Percentiles rank a stretch among this genome's conserved stretches.
Evolutionary conservation across 1,140 invertebrate species (phyloP).

Genomic region (Geopemphigus sp.): DNA sequence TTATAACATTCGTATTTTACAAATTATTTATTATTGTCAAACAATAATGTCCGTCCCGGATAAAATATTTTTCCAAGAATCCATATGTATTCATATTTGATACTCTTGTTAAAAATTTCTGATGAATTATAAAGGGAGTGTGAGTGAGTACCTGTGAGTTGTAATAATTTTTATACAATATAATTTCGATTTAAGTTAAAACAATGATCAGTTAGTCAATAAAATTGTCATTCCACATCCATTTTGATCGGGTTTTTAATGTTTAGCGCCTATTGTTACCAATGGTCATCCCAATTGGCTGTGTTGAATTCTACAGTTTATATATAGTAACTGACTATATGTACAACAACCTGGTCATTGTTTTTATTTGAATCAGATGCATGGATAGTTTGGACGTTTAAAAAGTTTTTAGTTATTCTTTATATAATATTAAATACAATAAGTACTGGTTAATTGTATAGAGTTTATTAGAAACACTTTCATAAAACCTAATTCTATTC

Average conservation of each 20-base stretch:
- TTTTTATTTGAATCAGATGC: too few relatives aligned
- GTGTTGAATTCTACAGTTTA: too few relatives aligned
- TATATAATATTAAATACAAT: background rate
- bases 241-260: too few relatives aligned
- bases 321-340: too few relatives aligned
- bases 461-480: background rate
- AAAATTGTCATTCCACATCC: too few relatives aligned
- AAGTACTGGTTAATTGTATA: slow-evolving; percentile 4
- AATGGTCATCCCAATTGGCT: too few relatives aligned
- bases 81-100: background rate
- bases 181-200: background rate
- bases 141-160: background rate
- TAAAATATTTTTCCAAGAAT: slow-evolving; percentile 37
- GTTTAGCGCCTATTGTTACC: too few relatives aligned
- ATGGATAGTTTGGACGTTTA: background rate
- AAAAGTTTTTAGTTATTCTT: background rate
- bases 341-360: too few relatives aligned
- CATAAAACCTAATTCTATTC: background rate
- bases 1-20: slow-evolving; percentile 22
- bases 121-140: background rate
- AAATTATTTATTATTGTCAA: slow-evolving; percentile 37
- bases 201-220: too few relatives aligned
- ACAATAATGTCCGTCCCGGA: slow-evolving; percentile 2
- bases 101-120: slow-evolving; percentile 24
- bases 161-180: background rate